Evolutionary conservation across 2,888 invertebrate species (phyloP), one percentile per base, ranked within the genome.

Genomic region (Drosophila algonquin): DNA sequence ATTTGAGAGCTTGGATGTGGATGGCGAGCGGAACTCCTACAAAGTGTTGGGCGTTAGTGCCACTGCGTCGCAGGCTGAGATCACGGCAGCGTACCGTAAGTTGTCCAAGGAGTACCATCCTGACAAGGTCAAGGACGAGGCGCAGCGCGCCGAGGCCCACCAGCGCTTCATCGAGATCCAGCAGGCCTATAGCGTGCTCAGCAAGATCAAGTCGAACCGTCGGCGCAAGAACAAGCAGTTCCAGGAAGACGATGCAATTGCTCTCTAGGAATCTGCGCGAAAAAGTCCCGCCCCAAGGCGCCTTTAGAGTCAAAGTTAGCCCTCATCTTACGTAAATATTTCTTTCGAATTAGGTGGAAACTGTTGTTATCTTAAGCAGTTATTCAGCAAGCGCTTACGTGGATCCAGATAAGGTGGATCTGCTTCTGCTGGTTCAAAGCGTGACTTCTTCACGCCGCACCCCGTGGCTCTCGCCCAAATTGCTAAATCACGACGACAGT

Each of bases 101-200:
- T 93, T 98, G 1, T 97, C 97, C 0, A 94, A 96, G 40, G 96
- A 97, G 89, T 95, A 96, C 93, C 98, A 99, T 92, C 98, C 98
- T 0, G 98, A 99, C 90, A 97, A 97, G 91, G 96, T 96, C 6
- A 96, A 96, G 89, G 96, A 97, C 73, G 94, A 94, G 3, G 92
- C 93, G 1, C 94, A 94, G 64, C 94, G 96, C 48, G 92, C 93
- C 3, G 93, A 92, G 2, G 98, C 97, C 0, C 97, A 98, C 89
- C 96, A 97, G 77, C 95, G 94, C 59, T 98, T 98, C 91, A 97
- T 98, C 94, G 97, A 98, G 87, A 97, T 98, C 73, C 98, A 98
- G 87, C 96, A 97, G 90, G 98, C 98, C 0, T 98, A 98, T 90
- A 98, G 97, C 90, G 95, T 96, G 50, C 93, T 98, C 0, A 97